phyloP scores from a whole-genome alignment of 2,113 vertebrate genomes.

The Pardalotus punctatus region DNA sequence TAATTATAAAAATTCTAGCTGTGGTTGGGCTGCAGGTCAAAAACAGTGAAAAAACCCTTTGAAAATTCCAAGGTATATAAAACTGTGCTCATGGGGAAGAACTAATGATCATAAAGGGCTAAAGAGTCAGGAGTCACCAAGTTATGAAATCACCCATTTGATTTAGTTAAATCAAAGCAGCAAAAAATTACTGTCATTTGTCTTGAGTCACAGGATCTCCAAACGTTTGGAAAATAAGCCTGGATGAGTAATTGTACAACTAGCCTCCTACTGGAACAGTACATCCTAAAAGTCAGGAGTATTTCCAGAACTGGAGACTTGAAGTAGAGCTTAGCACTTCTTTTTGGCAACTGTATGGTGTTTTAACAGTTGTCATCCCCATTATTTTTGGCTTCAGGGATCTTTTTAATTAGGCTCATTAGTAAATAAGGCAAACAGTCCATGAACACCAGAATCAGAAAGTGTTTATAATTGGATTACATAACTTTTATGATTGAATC shows the following conservation, averaged over 20 bases:
- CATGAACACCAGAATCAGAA: neutral
- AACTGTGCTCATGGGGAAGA: neutral
- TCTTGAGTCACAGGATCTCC: neutral
- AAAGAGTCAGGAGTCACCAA: neutral
- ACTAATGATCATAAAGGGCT: neutral
- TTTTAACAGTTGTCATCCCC: neutral
- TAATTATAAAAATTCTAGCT: neutral
- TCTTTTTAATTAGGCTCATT: conserved; percentile 13
- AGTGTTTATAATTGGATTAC: neutral
- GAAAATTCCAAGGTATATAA: neutral
- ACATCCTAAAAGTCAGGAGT: neutral
- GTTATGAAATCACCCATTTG: neutral
- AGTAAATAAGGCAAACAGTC: neutral
- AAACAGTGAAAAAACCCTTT: neutral
- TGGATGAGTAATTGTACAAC: neutral
- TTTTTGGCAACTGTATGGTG: neutral
- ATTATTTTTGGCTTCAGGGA: neutral
- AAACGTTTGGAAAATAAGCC: neutral
- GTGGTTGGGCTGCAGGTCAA: neutral
- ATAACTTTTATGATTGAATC: neutral
- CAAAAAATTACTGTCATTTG: neutral
- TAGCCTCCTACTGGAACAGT: neutral
- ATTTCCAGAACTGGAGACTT: neutral
- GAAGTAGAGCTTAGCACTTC: neutral
- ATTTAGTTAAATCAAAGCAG: neutral